A percentile compares a stretch with the other conserved stretches of the same genome.
Conservation (phyloP, 2,888 invertebrate species). For the Eupithecia abbreviata region DNA sequence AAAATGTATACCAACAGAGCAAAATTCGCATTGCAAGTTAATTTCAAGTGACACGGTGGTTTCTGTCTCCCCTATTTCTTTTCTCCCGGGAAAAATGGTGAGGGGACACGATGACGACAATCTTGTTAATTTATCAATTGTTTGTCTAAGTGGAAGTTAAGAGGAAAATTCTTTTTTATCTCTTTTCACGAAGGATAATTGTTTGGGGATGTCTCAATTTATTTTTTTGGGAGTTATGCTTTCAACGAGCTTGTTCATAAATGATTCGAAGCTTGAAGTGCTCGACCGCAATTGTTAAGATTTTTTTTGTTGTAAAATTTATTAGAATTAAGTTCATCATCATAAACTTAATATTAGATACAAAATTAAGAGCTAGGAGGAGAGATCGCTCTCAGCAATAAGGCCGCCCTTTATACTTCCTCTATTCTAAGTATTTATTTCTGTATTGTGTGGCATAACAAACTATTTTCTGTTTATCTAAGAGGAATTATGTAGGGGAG, state of each 20-base stretch:
- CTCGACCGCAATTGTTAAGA: not conserved
- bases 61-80: slow-evolving; percentile 72
- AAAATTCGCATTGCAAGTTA: not conserved
- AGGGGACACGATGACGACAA: slow-evolving; percentile 64
- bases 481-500: too few species aligned
- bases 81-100: slow-evolving; percentile 55
- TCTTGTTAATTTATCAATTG: slow-evolving; percentile 78
- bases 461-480: too few species aligned
- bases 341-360: too few species aligned
- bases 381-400: too few species aligned
- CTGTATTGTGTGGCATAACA: too few species aligned
- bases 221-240: not conserved
- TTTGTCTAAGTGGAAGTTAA: slow-evolving; percentile 65
- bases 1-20: not conserved
- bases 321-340: too few species aligned
- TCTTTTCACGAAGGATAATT: slow-evolving; percentile 30
- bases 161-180: slow-evolving; percentile 40
- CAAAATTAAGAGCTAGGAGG: too few species aligned
- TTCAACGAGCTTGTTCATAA: not conserved
- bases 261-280: not conserved
- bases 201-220: slow-evolving; percentile 20
- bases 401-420: too few species aligned
- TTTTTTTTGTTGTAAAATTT: too few species aligned
- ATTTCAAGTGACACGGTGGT: slow-evolving; percentile 19
- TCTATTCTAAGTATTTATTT: too few species aligned